Conservation (phyloP, 1,140 invertebrate species). For the Pararge aegeria region DNA sequence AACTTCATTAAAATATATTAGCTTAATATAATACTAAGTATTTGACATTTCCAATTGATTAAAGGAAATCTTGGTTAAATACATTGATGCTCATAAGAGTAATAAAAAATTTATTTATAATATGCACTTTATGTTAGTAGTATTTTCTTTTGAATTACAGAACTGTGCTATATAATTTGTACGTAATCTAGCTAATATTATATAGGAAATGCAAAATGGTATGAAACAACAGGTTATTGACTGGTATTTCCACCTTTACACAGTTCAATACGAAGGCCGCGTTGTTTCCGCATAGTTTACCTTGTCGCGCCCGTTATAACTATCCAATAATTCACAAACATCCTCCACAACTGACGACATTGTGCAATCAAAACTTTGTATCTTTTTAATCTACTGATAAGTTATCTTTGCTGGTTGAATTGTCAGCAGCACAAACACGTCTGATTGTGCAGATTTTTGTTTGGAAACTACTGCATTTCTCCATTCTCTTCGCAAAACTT, state of each 20-base stretch:
- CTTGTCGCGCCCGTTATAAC: conserved; percentile 73
- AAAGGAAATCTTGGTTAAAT: too few relatives aligned
- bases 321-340: conserved; percentile 71
- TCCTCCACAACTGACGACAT: conserved; percentile 67
- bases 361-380: conserved; percentile 28
- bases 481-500: conserved; percentile 43
- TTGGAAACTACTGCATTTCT: conserved; percentile 54
- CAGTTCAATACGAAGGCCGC: conserved; percentile 28
- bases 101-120: background rate
- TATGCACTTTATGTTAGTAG: background rate
- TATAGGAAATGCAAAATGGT: background rate
- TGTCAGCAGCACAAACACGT: conserved; percentile 23
- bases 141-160: background rate
- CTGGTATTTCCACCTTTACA: conserved; percentile 28
- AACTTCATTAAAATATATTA: too few relatives aligned
- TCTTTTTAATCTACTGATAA: conserved; percentile 43
- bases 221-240: conserved; percentile 30
- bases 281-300: conserved; percentile 64
- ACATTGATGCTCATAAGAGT: too few relatives aligned
- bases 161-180: background rate
- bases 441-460: conserved; percentile 41
- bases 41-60: too few relatives aligned
- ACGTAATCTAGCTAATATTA: background rate
- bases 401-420: conserved; percentile 34
- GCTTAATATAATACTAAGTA: too few relatives aligned